Evolutionary conservation across 2,113 vertebrate genomes (phyloP), one percentile per base, ranked within the genome.

Genomic region (Nansenia antarctica): DNA sequence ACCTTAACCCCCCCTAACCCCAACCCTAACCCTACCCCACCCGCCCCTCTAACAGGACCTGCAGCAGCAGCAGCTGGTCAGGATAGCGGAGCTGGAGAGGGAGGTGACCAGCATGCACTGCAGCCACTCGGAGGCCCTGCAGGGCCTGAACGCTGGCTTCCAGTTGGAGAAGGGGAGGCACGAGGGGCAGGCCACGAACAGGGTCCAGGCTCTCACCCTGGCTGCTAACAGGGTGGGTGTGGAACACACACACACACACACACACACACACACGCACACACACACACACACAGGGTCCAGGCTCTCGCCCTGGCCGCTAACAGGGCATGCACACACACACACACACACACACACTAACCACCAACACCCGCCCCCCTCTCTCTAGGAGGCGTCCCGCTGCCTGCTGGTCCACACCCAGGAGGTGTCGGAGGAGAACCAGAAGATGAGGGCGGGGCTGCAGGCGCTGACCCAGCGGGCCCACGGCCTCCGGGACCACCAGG

Each of bases 1-100:
- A n/a, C n/a, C n/a, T n/a, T n/a, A n/a, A 20, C n/a, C n/a, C n/a
- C n/a, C n/a, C n/a, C n/a, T n/a, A n/a, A n/a, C n/a, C n/a, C n/a
- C n/a, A n/a, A n/a, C n/a, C n/a, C n/a, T n/a, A n/a, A n/a, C n/a
- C n/a, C n/a, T 4, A 4, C 9, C 14, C 1, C 27, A 20, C 5
- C 1, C 26, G 31, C 26, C n/a, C 15, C n/a, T n/a, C 2, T 30
- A 18, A 7, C 71, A 86, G 84, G 70, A 54, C 3, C 63, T 90
- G 54, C 83, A 72, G 73, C 72, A 86, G 62, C 70, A 82, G 27
- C 92, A 93, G 70, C 35, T 82, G 15, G 29, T 30, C 15, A 80
- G 71, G 42, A 72, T 90, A 3, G 55, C 67, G 8, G 72, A 77
- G n/a, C 80, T 94, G 60, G 66, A 89, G 77, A 53, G 68, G 3